These are phyloP conservation scores for Monomorium pharaonis DNA, from an alignment of 1,140 invertebrate species.

Conservation along the genomic window DNA sequence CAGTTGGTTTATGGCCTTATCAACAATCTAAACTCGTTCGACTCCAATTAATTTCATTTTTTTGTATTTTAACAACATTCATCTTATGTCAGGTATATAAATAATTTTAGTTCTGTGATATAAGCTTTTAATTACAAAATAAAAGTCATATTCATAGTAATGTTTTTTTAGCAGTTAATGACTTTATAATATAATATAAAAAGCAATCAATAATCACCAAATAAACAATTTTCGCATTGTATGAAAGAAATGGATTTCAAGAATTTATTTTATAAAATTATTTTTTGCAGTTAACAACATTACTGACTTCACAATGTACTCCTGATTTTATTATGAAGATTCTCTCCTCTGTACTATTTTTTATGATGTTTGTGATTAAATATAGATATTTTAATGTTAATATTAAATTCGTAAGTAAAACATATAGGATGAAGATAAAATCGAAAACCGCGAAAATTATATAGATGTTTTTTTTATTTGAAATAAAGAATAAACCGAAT, in stretches of 20 bases:
- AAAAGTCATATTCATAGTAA: background rate
- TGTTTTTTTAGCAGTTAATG: too few species aligned
- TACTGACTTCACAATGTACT: background rate
- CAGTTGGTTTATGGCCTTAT: background rate
- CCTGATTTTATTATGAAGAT: background rate
- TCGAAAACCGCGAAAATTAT: background rate
- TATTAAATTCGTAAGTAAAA: background rate
- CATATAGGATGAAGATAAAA: background rate
- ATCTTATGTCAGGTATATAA: background rate
- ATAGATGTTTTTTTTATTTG: background rate
- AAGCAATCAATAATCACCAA: too few species aligned
- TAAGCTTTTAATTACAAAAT: background rate
- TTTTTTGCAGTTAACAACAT: background rate
- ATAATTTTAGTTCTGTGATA: background rate
- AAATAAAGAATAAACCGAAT: background rate
- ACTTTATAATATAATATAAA: too few species aligned
- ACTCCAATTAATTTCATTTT: background rate
- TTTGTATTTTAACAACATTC: background rate
- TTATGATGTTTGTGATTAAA: background rate
- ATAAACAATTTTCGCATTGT: too few species aligned
- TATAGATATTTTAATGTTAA: background rate
- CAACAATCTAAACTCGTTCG: background rate
- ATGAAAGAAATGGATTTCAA: too few species aligned
- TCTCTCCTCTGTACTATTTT: background rate
- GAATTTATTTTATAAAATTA: background rate